Percentiles rank a stretch among this genome's conserved stretches.
These are phyloP conservation scores for Folsomia manolachei DNA, from an alignment of 2,888 invertebrate genomes.

Conservation along the genomic window DNA sequence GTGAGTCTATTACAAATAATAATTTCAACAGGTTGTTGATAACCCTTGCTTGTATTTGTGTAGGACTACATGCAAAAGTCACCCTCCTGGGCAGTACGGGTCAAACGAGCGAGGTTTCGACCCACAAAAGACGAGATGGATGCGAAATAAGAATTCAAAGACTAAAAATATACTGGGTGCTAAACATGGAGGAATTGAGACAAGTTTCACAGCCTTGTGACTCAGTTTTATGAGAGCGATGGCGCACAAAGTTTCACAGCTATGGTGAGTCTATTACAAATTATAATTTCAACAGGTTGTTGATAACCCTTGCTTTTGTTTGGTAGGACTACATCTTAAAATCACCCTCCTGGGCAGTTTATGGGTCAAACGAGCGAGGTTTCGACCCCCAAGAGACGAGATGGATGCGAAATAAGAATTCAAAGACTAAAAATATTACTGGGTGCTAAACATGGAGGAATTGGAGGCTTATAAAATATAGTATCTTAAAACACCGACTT, in stretches of 20 bases:
- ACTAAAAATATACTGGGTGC: slow-evolving; percentile 56
- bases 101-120: slow-evolving; percentile 60
- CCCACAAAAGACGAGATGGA: slow-evolving; percentile 58
- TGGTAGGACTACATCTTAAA: slow-evolving; percentile 59
- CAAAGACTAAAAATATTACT: slow-evolving; percentile 52
- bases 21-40: no score
- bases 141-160: slow-evolving; percentile 41
- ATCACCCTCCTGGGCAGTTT: slow-evolving; percentile 61
- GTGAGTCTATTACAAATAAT: no score
- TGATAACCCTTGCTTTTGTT: no score
- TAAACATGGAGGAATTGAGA: slow-evolving; percentile 63
- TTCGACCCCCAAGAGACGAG: slow-evolving; percentile 61
- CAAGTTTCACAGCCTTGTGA: slow-evolving; percentile 57
- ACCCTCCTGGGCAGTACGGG: slow-evolving; percentile 61
- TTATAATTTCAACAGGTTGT: no score
- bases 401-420: slow-evolving; percentile 52
- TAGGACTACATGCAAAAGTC: slow-evolving; percentile 60
- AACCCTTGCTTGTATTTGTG: no score
- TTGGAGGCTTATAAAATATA: no score
- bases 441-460: slow-evolving; percentile 54
- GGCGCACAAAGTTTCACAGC: slow-evolving; percentile 56
- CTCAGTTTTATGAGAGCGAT: slow-evolving; percentile 53
- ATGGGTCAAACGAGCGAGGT: slow-evolving; percentile 58
- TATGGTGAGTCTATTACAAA: no score
- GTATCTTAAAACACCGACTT: no score